phyloP scores from a whole-genome alignment of 2,113 vertebrate species.

The Elachura formosa region DNA sequence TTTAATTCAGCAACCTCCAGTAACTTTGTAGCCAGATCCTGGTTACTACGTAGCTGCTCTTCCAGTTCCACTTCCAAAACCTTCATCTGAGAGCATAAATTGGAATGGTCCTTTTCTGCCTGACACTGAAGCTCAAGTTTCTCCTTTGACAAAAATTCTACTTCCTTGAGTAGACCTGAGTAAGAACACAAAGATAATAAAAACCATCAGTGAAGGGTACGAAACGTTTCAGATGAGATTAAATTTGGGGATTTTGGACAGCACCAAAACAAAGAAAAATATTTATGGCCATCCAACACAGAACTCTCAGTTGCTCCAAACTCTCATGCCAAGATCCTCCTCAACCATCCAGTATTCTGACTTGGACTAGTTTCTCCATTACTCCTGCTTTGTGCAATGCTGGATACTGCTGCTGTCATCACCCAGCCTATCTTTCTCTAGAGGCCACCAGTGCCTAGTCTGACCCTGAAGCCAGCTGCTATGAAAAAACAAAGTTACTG shows the following conservation, averaged over 20 bases:
- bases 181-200: background rate
- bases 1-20: conserved; percentile 77
- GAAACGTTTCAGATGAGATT: background rate
- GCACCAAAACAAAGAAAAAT: background rate
- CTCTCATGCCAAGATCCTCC: background rate
- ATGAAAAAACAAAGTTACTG: background rate
- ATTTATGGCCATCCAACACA: background rate
- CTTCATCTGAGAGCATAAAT: conserved; percentile 77
- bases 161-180: conserved; percentile 82
- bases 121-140: conserved; percentile 85
- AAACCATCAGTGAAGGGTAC: background rate
- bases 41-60: conserved; percentile 79
- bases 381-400: background rate
- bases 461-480: background rate
- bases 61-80: conserved; percentile 86
- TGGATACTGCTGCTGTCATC: background rate
- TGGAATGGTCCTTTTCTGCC: conserved; percentile 83
- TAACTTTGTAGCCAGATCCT: conserved; percentile 73
- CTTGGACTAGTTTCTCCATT: background rate
- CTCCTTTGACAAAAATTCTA: conserved; percentile 80
- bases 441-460: background rate
- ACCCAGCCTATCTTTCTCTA: background rate
- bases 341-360: background rate
- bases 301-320: background rate
- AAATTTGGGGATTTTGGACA: background rate